A percentile compares a stretch with the other conserved stretches of the same genome.
Evolutionary conservation across 2,888 invertebrate genomes (phyloP).

Genomic region (Anticlea derivata): DNA sequence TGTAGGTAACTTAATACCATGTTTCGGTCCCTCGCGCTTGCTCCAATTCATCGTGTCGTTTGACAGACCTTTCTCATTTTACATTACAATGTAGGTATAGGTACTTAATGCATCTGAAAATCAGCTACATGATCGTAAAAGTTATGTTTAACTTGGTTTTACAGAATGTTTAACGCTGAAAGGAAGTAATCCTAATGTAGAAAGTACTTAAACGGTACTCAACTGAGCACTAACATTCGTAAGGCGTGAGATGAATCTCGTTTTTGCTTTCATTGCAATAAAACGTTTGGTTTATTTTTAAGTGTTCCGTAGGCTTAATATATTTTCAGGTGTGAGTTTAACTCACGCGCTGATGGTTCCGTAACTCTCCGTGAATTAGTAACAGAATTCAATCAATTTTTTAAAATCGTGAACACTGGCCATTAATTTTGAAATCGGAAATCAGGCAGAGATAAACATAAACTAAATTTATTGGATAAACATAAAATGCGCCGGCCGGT

Average conservation of each 20-base stretch:
- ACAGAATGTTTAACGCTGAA: conserved; percentile 34
- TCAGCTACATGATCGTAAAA: conserved; percentile 29
- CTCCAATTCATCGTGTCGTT: conserved; percentile 77
- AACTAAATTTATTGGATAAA: no score
- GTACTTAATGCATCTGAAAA: conserved; percentile 35
- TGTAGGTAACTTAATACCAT: conserved; percentile 65
- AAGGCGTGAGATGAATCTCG: conserved; percentile 44
- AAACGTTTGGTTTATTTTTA: conserved; percentile 40
- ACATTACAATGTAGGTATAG: conserved; percentile 44
- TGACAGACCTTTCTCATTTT: conserved; percentile 81
- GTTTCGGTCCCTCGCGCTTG: conserved; percentile 76
- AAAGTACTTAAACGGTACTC: conserved; percentile 43
- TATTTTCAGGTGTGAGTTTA: neutral
- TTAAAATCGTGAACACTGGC: no score
- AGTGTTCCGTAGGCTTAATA: neutral
- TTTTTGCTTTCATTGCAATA: conserved; percentile 47
- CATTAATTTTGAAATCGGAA: no score
- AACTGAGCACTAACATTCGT: conserved; percentile 43
- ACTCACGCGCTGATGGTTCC: no score
- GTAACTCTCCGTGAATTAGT: no score
- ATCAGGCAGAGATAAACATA: no score
- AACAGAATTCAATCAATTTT: no score
- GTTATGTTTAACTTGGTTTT: conserved; percentile 26
- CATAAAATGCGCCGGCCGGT: no score
- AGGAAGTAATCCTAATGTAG: conserved; percentile 42